Conservation (phyloP, 2,113 vertebrate species). For the Oryctolagus cuniculus region DNA sequence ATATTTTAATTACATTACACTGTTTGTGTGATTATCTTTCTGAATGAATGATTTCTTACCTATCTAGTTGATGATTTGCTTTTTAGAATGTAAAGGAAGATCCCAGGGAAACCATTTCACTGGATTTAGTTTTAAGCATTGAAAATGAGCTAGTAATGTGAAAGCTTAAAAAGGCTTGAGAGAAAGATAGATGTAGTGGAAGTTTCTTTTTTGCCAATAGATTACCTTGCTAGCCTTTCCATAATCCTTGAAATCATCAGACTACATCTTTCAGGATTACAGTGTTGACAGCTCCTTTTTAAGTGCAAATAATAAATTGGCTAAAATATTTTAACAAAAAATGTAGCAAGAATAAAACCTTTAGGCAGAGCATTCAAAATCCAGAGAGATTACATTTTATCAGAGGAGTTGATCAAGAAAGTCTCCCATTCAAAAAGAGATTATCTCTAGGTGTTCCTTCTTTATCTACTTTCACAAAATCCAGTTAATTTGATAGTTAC, state of each 20-base stretch:
- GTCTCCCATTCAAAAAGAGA: conserved; percentile 10
- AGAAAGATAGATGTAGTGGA: background rate
- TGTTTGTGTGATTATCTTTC: background rate
- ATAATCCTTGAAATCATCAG: conserved; percentile 36
- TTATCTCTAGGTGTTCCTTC: conserved; percentile 36
- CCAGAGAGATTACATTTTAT: background rate
- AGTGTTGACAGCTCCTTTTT: conserved; percentile 18
- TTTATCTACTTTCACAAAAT: conserved; percentile 9
- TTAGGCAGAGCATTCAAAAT: background rate
- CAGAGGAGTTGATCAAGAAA: background rate
- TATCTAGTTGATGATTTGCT: background rate
- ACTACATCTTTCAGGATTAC: background rate
- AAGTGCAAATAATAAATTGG: conserved; percentile 52
- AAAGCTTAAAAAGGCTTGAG: background rate
- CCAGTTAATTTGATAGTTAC: background rate
- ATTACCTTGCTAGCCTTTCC: background rate
- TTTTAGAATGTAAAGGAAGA: background rate
- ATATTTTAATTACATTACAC: conserved; percentile 13
- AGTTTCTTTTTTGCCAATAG: background rate
- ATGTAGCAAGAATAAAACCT: conserved; percentile 27
- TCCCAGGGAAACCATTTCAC: background rate
- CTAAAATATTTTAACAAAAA: conserved; percentile 54
- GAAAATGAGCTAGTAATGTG: background rate
- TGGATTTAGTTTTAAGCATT: conserved; percentile 13
- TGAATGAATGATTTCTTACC: conserved; percentile 3